Percentiles rank a stretch among this genome's conserved stretches.
Evolutionary conservation across 1,140 invertebrate genomes (phyloP).

Genomic region (Branchinecta lynchi): DNA sequence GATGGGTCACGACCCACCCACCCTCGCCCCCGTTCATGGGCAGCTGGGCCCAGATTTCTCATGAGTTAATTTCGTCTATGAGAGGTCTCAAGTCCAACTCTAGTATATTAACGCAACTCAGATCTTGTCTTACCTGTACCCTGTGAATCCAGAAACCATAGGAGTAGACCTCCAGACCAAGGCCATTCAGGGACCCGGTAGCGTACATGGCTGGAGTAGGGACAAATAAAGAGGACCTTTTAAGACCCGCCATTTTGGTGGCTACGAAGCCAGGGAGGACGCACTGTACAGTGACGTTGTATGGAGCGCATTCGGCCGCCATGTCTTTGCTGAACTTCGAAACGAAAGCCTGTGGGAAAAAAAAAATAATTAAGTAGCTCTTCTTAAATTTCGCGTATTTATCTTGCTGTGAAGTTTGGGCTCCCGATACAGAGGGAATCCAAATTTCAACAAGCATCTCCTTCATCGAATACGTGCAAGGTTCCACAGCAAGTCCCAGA

Average conservation of each 20-base stretch:
- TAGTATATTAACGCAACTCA: not conserved
- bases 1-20: no score
- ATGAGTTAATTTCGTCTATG: no score
- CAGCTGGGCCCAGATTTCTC: no score
- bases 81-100: not conserved
- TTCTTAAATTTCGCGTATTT: not conserved
- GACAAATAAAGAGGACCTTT: conserved; percentile 55
- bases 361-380: conserved; percentile 18
- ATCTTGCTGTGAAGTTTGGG: no score
- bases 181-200: conserved; percentile 50
- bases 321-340: conserved; percentile 67
- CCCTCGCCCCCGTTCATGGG: no score
- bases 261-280: conserved; percentile 75
- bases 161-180: conserved; percentile 54
- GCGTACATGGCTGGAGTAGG: conserved; percentile 65
- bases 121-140: conserved; percentile 22
- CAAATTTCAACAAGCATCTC: no score
- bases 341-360: conserved; percentile 49
- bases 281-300: conserved; percentile 67
- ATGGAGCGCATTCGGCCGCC: conserved; percentile 53
- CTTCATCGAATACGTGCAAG: no score
- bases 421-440: no score
- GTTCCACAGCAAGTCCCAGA: no score
- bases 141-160: conserved; percentile 49
- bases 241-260: conserved; percentile 82